These are phyloP conservation scores for Sesia bembeciformis DNA, from an alignment of 2,888 invertebrate genomes.

Conservation along the genomic window DNA sequence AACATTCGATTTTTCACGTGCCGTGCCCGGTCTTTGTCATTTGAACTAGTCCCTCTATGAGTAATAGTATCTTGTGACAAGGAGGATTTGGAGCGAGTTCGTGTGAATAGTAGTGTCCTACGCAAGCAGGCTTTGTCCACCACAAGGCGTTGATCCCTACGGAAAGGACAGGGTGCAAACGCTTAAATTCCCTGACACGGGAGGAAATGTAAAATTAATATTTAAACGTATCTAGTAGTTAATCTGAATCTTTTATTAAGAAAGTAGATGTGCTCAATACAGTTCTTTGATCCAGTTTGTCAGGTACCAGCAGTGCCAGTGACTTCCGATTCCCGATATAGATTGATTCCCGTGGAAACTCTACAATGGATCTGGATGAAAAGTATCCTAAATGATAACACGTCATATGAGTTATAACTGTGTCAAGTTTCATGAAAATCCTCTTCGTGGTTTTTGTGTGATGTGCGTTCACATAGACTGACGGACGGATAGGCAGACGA, in stretches of 20 bases:
- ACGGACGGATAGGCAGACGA: too few relatives aligned
- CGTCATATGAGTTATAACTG: too few relatives aligned
- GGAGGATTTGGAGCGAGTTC: conserved; percentile 45
- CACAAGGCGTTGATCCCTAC: conserved; percentile 31
- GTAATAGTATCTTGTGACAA: conserved; percentile 57
- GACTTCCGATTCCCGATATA: too few relatives aligned
- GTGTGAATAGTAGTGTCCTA: conserved; percentile 31
- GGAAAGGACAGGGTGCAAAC: conserved; percentile 14
- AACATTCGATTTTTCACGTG: conserved; percentile 27
- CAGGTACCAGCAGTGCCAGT: too few relatives aligned
- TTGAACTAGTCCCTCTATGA: conserved; percentile 36
- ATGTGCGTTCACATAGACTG: too few relatives aligned
- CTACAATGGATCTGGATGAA: too few relatives aligned
- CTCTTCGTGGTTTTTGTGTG: too few relatives aligned
- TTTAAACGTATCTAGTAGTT: not conserved
- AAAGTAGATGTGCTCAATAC: not conserved
- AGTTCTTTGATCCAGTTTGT: too few relatives aligned
- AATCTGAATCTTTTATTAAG: not conserved
- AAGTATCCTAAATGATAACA: too few relatives aligned
- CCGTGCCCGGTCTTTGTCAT: conserved; percentile 42
- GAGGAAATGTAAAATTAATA: conserved; percentile 26
- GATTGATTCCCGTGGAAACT: too few relatives aligned
- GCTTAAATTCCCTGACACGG: conserved; percentile 34
- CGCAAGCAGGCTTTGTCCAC: conserved; percentile 39
- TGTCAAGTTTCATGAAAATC: too few relatives aligned